Percentiles rank a stretch among this genome's conserved stretches.
Evolutionary conservation across 1,140 invertebrate species (phyloP).

Genomic region (Drosophila biarmipes): DNA sequence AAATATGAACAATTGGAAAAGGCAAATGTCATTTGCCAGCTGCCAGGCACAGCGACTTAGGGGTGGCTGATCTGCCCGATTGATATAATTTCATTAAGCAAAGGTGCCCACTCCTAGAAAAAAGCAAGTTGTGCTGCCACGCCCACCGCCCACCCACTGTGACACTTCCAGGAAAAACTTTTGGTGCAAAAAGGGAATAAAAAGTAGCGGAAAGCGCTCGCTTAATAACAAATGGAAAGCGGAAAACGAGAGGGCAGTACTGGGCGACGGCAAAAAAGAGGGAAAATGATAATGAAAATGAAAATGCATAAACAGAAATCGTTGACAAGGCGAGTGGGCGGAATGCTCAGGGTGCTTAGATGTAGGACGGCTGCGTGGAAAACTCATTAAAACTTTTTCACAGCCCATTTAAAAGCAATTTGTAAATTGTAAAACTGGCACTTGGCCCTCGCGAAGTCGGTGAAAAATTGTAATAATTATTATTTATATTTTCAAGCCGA

Average conservation of each 20-base stretch:
- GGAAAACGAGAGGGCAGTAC: slow-evolving; percentile 38
- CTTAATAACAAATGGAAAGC: slow-evolving; percentile 70
- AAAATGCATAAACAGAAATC: slow-evolving; percentile 71
- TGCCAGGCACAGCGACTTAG: slow-evolving; percentile 50
- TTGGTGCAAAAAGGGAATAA: slow-evolving; percentile 28
- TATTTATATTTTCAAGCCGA: slow-evolving; percentile 46
- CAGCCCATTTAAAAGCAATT: slow-evolving; percentile 84
- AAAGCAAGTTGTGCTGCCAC: slow-evolving; percentile 40
- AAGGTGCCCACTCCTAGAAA: slow-evolving; percentile 3
- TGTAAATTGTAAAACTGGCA: slow-evolving; percentile 74
- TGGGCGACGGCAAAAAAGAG: slow-evolving; percentile 25
- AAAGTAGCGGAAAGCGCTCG: slow-evolving; percentile 50
- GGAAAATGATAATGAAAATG: slow-evolving; percentile 77
- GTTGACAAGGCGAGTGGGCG: slow-evolving; percentile 15
- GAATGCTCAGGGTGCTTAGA: slow-evolving; percentile 35
- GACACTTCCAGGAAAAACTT: slow-evolving; percentile 21
- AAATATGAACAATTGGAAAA: slow-evolving; percentile 72
- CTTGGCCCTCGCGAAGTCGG: slow-evolving; percentile 33
- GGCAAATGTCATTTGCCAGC: slow-evolving; percentile 76
- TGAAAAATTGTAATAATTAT: slow-evolving; percentile 66
- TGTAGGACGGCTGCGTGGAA: slow-evolving; percentile 53
- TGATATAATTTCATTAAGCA: slow-evolving; percentile 80
- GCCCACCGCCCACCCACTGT: slow-evolving; percentile 37
- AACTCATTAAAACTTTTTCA: slow-evolving; percentile 84
- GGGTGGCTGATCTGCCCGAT: slow-evolving; percentile 60